Evolutionary conservation across 37 sponge, comb jelly and placozoan species (phyloP).

Genomic region (Hormiphora californensis): DNA sequence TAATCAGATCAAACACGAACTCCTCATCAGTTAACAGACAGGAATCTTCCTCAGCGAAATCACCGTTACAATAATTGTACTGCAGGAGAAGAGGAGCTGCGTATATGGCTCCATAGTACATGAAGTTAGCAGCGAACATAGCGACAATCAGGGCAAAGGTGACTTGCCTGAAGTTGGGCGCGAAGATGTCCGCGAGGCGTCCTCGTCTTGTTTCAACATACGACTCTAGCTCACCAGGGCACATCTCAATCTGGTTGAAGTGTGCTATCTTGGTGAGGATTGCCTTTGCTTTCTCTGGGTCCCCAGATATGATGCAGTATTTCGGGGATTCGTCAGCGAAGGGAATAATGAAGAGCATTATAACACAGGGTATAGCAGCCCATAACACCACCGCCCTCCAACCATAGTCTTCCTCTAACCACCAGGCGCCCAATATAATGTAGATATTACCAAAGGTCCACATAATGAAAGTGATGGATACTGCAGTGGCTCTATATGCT

Average conservation of each 20-base stretch:
- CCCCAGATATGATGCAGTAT: background rate
- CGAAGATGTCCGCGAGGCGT: background rate
- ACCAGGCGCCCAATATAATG: slow-evolving; percentile 1
- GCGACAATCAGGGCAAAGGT: background rate
- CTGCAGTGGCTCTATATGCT: background rate
- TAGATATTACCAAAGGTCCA: background rate
- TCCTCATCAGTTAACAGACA: background rate
- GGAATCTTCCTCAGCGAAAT: background rate
- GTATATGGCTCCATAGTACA: background rate
- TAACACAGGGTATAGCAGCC: background rate
- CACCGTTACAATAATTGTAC: background rate
- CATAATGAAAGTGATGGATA: slow-evolving; percentile 3
- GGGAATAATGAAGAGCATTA: background rate
- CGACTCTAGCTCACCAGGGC: slow-evolving; percentile 2
- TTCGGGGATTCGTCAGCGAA: background rate
- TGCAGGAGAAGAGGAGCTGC: background rate
- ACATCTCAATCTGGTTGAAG: slow-evolving; percentile 5
- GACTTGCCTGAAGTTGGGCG: background rate
- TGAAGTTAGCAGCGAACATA: background rate
- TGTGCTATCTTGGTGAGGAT: background rate
- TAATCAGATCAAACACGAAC: background rate
- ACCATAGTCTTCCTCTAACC: background rate
- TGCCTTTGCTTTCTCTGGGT: background rate
- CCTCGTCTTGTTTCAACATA: background rate
- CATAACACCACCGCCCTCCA: slow-evolving; percentile 18